phyloP scores from a whole-genome alignment of 2,888 invertebrate species.

The Zygothrica quintamaculata region DNA sequence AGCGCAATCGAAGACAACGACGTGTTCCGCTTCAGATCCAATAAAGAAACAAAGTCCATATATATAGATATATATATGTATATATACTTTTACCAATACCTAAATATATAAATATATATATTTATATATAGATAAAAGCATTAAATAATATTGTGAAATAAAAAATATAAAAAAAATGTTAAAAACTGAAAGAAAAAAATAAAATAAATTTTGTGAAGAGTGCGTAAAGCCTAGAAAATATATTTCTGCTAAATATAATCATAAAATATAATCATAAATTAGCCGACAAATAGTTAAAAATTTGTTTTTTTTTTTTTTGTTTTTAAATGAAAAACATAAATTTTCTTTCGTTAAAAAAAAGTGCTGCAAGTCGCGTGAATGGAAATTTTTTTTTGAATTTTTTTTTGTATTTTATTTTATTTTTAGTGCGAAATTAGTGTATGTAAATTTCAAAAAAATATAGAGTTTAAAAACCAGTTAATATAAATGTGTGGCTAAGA shows the following conservation, averaged over 20 bases:
- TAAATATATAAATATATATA: constrained; percentile 11
- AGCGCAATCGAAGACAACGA: constrained; percentile 69
- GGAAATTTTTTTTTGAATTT: background rate
- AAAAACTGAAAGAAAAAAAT: constrained; percentile 20
- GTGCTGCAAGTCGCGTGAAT: background rate
- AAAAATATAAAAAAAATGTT: constrained; percentile 23
- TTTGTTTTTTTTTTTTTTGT: constrained; percentile 6
- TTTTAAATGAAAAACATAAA: constrained; percentile 26
- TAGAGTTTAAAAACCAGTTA: background rate
- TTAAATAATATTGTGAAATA: constrained; percentile 64
- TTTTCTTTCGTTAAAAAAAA: no score
- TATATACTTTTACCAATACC: background rate
- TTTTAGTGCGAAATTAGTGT: background rate
- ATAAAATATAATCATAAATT: constrained; percentile 42
- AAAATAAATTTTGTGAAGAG: constrained; percentile 43
- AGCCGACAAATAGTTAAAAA: constrained; percentile 18
- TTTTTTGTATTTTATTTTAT: background rate
- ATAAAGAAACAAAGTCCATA: background rate
- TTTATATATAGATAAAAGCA: constrained; percentile 35
- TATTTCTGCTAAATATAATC: no score
- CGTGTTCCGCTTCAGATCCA: constrained; percentile 3
- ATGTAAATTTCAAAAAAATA: background rate
- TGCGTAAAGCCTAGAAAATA: constrained; percentile 48
- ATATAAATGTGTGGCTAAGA: background rate
- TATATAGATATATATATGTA: constrained; percentile 5